Evolutionary conservation across 1,140 invertebrate species (phyloP).

Genomic region (Heterodera schachtii): DNA sequence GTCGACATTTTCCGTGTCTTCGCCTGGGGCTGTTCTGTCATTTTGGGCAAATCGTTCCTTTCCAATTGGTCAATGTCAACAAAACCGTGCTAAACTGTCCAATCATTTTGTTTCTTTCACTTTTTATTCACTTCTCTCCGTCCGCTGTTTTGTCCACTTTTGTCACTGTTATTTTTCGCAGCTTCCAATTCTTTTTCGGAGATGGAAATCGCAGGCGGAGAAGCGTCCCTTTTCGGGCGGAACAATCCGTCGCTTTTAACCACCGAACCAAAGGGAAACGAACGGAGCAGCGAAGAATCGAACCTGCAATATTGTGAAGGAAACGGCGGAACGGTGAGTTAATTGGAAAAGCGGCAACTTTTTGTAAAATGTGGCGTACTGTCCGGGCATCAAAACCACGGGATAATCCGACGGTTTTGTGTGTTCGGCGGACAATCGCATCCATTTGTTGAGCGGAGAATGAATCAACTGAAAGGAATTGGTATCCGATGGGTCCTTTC

Average conservation of each 20-base stretch:
- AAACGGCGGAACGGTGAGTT: no score
- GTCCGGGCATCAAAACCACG: conserved; percentile 47
- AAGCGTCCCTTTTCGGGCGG: conserved; percentile 40
- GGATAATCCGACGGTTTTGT: conserved; percentile 46
- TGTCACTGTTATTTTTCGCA: conserved; percentile 15
- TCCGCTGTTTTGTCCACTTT: neutral
- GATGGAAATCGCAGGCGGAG: conserved; percentile 41
- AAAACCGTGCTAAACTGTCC: conserved; percentile 11
- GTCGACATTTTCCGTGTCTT: conserved; percentile 25
- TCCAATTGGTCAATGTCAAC: conserved; percentile 1
- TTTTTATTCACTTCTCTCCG: conserved; percentile 8
- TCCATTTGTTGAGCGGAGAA: conserved; percentile 40
- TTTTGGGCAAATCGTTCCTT: conserved; percentile 14
- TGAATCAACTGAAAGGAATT: conserved; percentile 27
- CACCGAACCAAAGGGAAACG: conserved; percentile 46
- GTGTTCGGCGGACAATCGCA: conserved; percentile 31
- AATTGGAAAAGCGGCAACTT: neutral
- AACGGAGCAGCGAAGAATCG: conserved; percentile 26
- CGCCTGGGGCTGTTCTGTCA: neutral
- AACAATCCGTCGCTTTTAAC: conserved; percentile 48
- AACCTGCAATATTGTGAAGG: conserved; percentile 28
- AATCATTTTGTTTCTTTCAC: neutral
- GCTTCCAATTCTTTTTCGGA: conserved; percentile 43
- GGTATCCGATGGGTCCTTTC: neutral
- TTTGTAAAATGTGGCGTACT: conserved; percentile 40